Conservation (phyloP, 2,113 vertebrate genomes). For the Myrmophylax atrothorax region DNA sequence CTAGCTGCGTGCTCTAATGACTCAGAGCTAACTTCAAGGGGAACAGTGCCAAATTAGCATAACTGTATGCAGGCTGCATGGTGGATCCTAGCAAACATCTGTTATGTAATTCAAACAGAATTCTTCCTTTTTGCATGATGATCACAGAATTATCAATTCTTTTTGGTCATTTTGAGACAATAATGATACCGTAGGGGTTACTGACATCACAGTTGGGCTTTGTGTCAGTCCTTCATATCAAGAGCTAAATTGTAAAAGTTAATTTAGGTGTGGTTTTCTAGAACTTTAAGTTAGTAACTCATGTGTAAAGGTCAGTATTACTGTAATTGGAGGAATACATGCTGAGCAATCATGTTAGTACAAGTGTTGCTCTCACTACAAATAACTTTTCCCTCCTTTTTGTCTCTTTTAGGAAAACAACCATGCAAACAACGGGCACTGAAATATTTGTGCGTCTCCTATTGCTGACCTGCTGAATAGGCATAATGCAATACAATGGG, state of each 20-base stretch:
- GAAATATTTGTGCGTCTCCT: not conserved
- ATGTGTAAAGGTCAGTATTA: not conserved
- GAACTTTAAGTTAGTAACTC: conserved; percentile 16
- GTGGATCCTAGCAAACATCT: conserved; percentile 98
- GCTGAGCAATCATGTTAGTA: not conserved
- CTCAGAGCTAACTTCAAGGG: conserved; percentile 94
- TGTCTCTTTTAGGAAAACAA: not conserved
- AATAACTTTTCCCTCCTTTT: not conserved
- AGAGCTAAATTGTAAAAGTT: conserved; percentile 62
- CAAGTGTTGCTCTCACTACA: not conserved
- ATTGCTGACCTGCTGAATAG: not conserved
- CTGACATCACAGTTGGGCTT: conserved; percentile 82
- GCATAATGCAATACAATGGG: not conserved
- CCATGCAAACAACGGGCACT: not conserved
- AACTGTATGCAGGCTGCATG: conserved; percentile 91
- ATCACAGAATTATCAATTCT: conserved; percentile 95
- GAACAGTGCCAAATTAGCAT: conserved; percentile 96
- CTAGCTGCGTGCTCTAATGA: conserved; percentile 97
- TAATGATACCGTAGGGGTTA: conserved; percentile 88
- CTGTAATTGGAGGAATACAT: not conserved
- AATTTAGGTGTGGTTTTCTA: conserved; percentile 34
- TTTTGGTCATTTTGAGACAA: conserved; percentile 86
- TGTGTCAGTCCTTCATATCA: conserved; percentile 64
- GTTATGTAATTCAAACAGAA: conserved; percentile 98
- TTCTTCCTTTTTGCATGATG: conserved; percentile 90